A percentile compares a stretch with the other conserved stretches of the same genome.
These are phyloP conservation scores for Halcyon chelicuti DNA, from an alignment of 2,797 vertebrate genomes.

Conservation along the genomic window DNA sequence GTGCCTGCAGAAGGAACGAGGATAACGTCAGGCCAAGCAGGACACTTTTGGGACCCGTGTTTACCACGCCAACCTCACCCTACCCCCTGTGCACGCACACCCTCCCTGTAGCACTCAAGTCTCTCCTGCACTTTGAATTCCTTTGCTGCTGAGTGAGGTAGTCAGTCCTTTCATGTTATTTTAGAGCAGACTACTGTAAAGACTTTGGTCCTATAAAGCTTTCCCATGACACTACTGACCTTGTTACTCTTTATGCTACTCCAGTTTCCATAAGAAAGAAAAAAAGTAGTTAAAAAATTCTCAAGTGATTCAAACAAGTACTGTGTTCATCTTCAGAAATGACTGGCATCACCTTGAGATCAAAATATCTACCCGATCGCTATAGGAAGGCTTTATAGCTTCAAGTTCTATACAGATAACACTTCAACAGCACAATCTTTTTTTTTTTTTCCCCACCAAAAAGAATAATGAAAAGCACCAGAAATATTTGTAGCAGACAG, in stretches of 20 bases:
- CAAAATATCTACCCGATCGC: conserved; percentile 19
- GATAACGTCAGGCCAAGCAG: not conserved
- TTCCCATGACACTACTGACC: not conserved
- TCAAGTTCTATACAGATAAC: not conserved
- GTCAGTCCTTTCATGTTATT: conserved; percentile 30
- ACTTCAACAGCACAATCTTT: not conserved
- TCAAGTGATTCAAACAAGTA: conserved; percentile 48
- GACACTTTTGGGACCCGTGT: not conserved
- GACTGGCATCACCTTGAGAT: conserved; percentile 14
- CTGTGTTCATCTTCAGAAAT: conserved; percentile 29
- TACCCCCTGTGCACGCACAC: accelerated
- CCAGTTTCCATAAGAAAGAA: not conserved
- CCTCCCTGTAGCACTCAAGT: not conserved
- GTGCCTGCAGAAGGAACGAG: not conserved
- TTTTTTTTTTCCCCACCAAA: not conserved
- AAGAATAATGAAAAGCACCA: not conserved
- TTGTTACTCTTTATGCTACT: not conserved
- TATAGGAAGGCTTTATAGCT: not conserved
- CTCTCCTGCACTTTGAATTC: conserved; percentile 9
- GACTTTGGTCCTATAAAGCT: not conserved
- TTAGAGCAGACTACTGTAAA: conserved; percentile 17
- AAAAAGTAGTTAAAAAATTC: not conserved
- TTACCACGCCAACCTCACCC: not conserved
- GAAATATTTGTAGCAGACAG: not conserved
- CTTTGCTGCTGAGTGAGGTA: not conserved